Percentiles rank a stretch among this genome's conserved stretches.
Conservation (phyloP, 2,888 invertebrate species). For the Rhagonycha lutea region DNA sequence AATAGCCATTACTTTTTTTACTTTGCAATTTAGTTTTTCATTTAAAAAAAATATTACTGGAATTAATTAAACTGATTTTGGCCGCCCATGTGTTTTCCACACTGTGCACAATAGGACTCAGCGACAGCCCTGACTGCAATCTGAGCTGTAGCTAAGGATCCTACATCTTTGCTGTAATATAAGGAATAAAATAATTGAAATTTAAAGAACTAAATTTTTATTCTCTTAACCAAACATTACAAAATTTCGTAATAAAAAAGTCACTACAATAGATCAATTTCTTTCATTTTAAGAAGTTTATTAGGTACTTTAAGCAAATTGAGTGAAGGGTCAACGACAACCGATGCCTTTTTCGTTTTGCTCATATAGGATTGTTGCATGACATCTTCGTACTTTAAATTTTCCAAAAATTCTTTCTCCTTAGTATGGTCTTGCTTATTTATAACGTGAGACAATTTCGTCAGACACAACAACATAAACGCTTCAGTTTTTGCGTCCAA, state of each 20-base stretch:
- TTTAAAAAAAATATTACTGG: too few relatives aligned
- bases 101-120: too few relatives aligned
- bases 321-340: not conserved
- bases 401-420: constrained; percentile 2
- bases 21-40: too few relatives aligned
- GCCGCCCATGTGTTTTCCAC: too few relatives aligned
- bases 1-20: too few relatives aligned
- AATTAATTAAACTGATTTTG: too few relatives aligned
- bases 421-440: not conserved
- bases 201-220: not conserved
- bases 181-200: too few relatives aligned
- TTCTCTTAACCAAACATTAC: not conserved
- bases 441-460: not conserved
- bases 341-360: not conserved
- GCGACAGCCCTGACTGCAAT: too few relatives aligned
- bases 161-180: too few relatives aligned
- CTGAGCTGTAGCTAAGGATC: too few relatives aligned
- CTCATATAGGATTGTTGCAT: not conserved
- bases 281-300: not conserved
- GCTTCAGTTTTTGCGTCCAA: not conserved
- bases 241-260: not conserved
- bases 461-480: constrained; percentile 3
- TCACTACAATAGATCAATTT: not conserved
- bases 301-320: constrained; percentile 7
- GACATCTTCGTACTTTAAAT: not conserved